Evolutionary conservation across 2,888 invertebrate species (phyloP).

Genomic region (Dryomyza anilis): DNA sequence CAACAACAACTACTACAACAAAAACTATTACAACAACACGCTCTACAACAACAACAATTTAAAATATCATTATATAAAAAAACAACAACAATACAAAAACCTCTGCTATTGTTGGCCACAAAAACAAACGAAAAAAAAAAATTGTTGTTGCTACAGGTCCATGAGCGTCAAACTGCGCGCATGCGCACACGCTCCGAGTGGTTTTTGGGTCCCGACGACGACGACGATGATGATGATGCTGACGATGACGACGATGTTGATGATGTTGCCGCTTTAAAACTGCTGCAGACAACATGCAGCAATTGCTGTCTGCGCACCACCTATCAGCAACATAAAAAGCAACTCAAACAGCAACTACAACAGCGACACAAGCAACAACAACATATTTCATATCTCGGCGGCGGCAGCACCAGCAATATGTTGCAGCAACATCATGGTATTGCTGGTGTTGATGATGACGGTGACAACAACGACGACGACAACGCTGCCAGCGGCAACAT

Average conservation of each 20-base stretch:
- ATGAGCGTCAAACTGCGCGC: slow-evolving; percentile 93
- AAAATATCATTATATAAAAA: too few relatives aligned
- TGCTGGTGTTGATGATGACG: slow-evolving; percentile 28
- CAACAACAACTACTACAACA: slow-evolving; percentile 19
- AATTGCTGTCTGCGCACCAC: slow-evolving; percentile 51
- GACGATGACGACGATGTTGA: slow-evolving; percentile 41
- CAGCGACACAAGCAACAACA: slow-evolving; percentile 35
- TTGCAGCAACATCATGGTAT: slow-evolving; percentile 21
- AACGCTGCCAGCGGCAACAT: slow-evolving; percentile 36
- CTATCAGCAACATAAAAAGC: slow-evolving; percentile 31
- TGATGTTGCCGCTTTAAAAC: slow-evolving; percentile 31
- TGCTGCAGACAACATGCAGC: slow-evolving; percentile 54
- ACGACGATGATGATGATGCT: slow-evolving; percentile 43
- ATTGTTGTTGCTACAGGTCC: slow-evolving; percentile 72
- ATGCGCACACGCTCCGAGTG: slow-evolving; percentile 97
- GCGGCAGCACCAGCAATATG: slow-evolving; percentile 49
- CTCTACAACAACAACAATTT: slow-evolving; percentile 10
- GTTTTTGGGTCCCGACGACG: slow-evolving; percentile 72
- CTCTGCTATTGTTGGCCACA: slow-evolving; percentile 33
- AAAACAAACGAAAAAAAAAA: slow-evolving; percentile 34
- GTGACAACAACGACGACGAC: too few relatives aligned
- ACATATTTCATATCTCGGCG: slow-evolving; percentile 46
- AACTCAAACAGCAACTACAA: slow-evolving; percentile 29
- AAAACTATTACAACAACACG: too few relatives aligned
- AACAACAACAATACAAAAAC: slow-evolving; percentile 10